Evolutionary conservation across 64 coral and sea anemone species (phyloP).

Genomic region (Catalaphyllia jardinei): DNA sequence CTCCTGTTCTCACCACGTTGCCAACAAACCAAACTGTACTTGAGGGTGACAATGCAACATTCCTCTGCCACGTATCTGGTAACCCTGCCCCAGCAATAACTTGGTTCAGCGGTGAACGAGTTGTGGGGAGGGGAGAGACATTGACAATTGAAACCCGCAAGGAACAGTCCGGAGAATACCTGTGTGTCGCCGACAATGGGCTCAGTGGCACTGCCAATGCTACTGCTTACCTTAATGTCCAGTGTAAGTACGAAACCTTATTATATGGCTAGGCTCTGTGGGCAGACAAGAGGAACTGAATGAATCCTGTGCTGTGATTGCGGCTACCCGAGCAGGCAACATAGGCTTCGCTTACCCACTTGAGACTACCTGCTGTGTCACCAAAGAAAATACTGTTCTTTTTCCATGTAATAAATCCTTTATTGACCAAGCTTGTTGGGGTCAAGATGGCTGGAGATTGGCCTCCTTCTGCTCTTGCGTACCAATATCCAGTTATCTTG

Average conservation of each 20-base stretch:
- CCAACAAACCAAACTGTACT: neutral
- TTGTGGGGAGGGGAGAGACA: neutral
- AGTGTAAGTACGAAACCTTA: neutral
- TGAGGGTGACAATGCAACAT: neutral
- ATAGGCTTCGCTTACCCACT: too few species aligned
- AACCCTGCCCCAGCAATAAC: neutral
- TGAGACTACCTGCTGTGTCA: too few species aligned
- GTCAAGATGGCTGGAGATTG: too few species aligned
- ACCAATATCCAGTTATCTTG: too few species aligned
- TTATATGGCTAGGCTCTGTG: too few species aligned
- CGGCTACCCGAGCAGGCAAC: too few species aligned
- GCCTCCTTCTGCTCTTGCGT: too few species aligned
- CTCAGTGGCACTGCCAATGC: neutral
- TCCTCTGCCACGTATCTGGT: neutral
- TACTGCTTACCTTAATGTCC: neutral
- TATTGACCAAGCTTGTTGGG: too few species aligned
- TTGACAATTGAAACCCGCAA: neutral
- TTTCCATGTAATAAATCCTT: too few species aligned
- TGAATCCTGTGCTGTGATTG: too few species aligned
- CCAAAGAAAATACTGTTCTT: too few species aligned
- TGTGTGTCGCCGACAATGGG: neutral
- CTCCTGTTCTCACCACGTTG: neutral
- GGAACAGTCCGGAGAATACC: neutral
- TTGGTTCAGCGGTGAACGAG: neutral
- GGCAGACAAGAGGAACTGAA: too few species aligned